phyloP scores from a whole-genome alignment of 2,113 vertebrate genomes.

The Clupea harengus region DNA sequence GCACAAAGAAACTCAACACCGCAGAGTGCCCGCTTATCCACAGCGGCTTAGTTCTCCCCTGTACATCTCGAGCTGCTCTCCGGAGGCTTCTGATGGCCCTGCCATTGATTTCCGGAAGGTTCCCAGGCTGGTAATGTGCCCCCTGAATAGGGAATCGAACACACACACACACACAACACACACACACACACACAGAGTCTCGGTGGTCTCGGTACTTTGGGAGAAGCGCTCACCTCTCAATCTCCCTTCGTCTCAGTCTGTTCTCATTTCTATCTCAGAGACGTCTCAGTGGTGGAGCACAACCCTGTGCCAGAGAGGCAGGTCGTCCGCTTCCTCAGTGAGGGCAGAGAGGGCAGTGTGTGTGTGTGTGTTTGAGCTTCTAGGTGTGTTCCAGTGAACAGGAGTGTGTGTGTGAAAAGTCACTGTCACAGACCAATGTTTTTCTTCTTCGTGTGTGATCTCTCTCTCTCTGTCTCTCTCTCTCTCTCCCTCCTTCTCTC shows the following conservation, averaged over 20 bases:
- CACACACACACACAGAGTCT: too few relatives aligned
- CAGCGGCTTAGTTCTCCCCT: not conserved
- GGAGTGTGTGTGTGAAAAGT: constrained; percentile 27
- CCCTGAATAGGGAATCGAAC: not conserved
- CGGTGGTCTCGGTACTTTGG: not conserved
- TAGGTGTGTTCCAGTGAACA: constrained; percentile 18
- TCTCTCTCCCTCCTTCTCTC: not conserved
- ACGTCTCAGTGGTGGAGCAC: not conserved
- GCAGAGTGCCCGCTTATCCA: not conserved
- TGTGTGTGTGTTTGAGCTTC: not conserved
- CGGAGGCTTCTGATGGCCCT: not conserved
- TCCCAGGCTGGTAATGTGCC: not conserved
- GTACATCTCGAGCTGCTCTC: not conserved
- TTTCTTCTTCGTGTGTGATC: not conserved
- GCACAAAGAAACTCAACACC: constrained; percentile 6
- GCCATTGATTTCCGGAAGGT: not conserved
- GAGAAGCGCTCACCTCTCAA: not conserved
- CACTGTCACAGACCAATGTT: not conserved
- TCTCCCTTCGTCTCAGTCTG: not conserved
- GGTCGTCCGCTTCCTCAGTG: not conserved
- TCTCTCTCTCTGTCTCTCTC: not conserved
- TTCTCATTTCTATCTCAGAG: not conserved
- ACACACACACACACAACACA: too few relatives aligned
- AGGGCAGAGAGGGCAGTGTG: not conserved
- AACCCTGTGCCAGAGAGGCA: not conserved